A percentile compares a stretch with the other conserved stretches of the same genome.
These are phyloP conservation scores for Collichthys lucidus DNA, from an alignment of 2,113 vertebrate genomes.

Conservation along the genomic window DNA sequence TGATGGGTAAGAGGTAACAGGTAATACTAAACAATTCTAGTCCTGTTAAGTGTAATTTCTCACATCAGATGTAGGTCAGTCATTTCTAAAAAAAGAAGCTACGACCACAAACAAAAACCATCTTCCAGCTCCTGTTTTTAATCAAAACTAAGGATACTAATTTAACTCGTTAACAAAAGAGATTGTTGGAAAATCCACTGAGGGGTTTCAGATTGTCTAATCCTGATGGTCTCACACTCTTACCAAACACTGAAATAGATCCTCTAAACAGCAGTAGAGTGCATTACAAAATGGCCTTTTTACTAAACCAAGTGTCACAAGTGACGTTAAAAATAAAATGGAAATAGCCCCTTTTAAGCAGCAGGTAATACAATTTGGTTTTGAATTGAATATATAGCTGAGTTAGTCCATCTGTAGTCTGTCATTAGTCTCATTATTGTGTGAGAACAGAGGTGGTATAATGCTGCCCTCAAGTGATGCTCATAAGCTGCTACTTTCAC, in stretches of 20 bases:
- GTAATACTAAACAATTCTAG: neutral
- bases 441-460: slow-evolving; percentile 47
- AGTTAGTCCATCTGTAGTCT: slow-evolving; percentile 21
- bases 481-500: slow-evolving; percentile 52
- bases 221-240: slow-evolving; percentile 17
- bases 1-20: slow-evolving; percentile 7
- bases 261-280: slow-evolving; percentile 15
- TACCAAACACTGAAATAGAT: slow-evolving; percentile 27
- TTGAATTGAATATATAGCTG: slow-evolving; percentile 49
- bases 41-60: neutral
- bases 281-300: slow-evolving; percentile 38
- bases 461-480: slow-evolving; percentile 80
- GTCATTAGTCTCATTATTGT: slow-evolving; percentile 41
- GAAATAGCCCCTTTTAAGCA: slow-evolving; percentile 18
- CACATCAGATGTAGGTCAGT: neutral
- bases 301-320: slow-evolving; percentile 5
- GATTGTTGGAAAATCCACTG: slow-evolving; percentile 30
- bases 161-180: slow-evolving; percentile 34
- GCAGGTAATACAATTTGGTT: slow-evolving; percentile 43
- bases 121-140: slow-evolving; percentile 13
- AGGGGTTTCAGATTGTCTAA: slow-evolving; percentile 29
- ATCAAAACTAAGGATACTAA: neutral
- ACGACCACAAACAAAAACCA: slow-evolving; percentile 8
- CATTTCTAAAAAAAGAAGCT: slow-evolving; percentile 1
- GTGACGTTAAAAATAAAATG: slow-evolving; percentile 20